Evolutionary conservation across 2,113 vertebrate species (phyloP).

Genomic region (Tyto alba): DNA sequence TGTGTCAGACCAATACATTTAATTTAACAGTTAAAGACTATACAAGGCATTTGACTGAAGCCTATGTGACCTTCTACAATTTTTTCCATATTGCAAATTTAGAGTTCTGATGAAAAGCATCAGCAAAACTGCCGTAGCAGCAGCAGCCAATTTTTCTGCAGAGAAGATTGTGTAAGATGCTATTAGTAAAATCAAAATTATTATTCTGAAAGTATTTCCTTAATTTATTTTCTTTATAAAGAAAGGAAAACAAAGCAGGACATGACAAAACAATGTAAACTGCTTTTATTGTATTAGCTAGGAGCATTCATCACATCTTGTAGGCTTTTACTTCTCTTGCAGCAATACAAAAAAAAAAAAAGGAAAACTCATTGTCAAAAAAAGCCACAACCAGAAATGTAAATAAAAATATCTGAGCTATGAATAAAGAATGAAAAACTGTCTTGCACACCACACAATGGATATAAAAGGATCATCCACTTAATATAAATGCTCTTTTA

Average conservation of each 20-base stretch:
- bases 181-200: not conserved
- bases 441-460: not conserved
- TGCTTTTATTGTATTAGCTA: not conserved
- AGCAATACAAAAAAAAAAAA: not conserved
- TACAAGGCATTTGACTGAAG: not conserved
- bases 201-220: not conserved
- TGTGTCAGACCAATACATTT: not conserved
- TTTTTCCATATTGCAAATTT: not conserved
- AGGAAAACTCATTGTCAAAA: not conserved
- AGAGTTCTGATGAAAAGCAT: not conserved
- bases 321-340: not conserved
- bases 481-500: not conserved
- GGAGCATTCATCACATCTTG: not conserved
- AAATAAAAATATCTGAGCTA: not conserved
- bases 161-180: not conserved
- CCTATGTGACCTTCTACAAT: not conserved
- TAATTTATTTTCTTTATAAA: conserved; percentile 6
- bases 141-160: not conserved
- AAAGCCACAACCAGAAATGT: not conserved
- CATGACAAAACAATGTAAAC: not conserved
- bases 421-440: not conserved
- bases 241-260: not conserved
- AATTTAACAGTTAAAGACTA: not conserved
- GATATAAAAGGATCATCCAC: not conserved
- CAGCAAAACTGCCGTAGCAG: not conserved